These are phyloP conservation scores for Tolypeutes matacus DNA, from an alignment of 2,797 vertebrate species.

Conservation along the genomic window DNA sequence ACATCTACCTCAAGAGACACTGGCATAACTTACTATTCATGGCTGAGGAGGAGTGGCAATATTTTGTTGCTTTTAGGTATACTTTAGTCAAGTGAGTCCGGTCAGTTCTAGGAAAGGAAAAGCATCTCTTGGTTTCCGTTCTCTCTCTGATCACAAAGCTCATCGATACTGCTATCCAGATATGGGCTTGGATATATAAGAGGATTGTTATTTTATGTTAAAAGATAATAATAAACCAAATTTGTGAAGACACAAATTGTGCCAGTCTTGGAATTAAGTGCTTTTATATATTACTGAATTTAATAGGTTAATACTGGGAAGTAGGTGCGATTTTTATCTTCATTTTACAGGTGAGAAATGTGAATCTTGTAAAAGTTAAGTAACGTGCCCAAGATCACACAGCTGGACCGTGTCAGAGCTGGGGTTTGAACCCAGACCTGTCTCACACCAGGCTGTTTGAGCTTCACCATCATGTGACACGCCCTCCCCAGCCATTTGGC, in stretches of 20 bases:
- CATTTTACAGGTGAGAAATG: neutral
- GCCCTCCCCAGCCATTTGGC: neutral
- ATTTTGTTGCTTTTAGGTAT: neutral
- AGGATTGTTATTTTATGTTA: neutral
- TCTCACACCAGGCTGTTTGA: neutral
- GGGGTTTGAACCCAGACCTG: neutral
- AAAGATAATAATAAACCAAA: neutral
- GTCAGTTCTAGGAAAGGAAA: neutral
- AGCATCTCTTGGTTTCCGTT: neutral
- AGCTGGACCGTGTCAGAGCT: neutral
- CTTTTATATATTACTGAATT: neutral
- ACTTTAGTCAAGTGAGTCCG: neutral
- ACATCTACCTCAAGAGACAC: neutral
- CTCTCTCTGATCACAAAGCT: neutral
- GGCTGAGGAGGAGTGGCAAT: neutral
- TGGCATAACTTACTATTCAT: neutral
- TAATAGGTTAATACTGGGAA: neutral
- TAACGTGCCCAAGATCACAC: neutral
- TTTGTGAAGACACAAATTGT: slow-evolving; percentile 11
- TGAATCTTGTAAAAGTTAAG: neutral
- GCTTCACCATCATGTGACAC: neutral
- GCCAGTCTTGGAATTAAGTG: neutral
- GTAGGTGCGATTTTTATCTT: neutral
- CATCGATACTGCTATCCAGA: neutral
- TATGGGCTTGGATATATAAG: neutral